phyloP scores from a whole-genome alignment of 2,888 invertebrate species.

The Marasmarcha lunaedactyla region DNA sequence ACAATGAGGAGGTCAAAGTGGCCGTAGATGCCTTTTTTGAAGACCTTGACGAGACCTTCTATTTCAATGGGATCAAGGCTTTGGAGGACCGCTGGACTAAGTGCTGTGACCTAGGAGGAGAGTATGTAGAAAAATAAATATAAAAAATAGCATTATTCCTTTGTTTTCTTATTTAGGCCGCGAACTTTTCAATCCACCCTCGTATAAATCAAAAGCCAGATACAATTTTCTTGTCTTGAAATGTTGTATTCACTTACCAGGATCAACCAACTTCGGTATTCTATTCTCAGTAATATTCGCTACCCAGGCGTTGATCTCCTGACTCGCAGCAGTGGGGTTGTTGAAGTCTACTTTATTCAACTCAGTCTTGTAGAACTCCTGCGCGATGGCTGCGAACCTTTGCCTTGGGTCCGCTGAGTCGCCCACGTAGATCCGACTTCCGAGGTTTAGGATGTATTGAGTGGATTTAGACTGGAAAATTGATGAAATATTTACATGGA shows the following conservation, averaged over 20 bases:
- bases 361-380: slow-evolving; percentile 75
- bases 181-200: too few species aligned
- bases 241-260: slow-evolving; percentile 63
- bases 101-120: too few species aligned
- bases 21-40: too few species aligned
- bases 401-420: slow-evolving; percentile 63
- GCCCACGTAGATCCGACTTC: slow-evolving; percentile 75
- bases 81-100: too few species aligned
- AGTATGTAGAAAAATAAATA: too few species aligned
- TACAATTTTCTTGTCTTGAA: too few species aligned
- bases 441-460: slow-evolving; percentile 72
- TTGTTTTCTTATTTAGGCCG: too few species aligned
- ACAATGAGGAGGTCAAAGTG: too few species aligned
- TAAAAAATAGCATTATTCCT: too few species aligned
- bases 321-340: slow-evolving; percentile 62
- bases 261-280: slow-evolving; percentile 74
- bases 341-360: slow-evolving; percentile 74
- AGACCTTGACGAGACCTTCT: too few species aligned
- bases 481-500: neutral
- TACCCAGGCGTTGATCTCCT: slow-evolving; percentile 85
- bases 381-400: slow-evolving; percentile 72
- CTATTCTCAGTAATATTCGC: slow-evolving; percentile 79
- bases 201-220: too few species aligned
- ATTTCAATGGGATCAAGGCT: too few species aligned
- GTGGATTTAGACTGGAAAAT: slow-evolving; percentile 38